These are phyloP conservation scores for Seira musarum DNA, from an alignment of 2,888 invertebrate genomes.

Conservation along the genomic window DNA sequence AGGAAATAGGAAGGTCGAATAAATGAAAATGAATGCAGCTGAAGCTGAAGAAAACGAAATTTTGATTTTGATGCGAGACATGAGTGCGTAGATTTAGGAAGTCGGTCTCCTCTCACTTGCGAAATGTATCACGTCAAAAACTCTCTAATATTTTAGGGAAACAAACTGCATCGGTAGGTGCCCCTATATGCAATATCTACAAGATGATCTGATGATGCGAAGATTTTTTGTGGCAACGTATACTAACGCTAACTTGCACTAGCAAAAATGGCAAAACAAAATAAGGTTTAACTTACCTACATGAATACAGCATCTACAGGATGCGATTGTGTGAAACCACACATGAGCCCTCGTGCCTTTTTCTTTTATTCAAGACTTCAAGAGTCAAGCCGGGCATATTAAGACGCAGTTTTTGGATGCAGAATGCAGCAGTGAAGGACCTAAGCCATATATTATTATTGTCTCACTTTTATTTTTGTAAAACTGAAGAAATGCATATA, in stretches of 20 bases:
- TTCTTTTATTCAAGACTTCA: conserved; percentile 24
- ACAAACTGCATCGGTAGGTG: conserved; percentile 1
- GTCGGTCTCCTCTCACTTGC: conserved; percentile 5
- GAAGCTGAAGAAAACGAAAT: conserved; percentile 28
- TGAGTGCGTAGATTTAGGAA: conserved; percentile 54
- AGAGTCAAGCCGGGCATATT: conserved; percentile 32
- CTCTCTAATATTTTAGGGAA: not conserved
- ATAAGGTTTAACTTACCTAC: no score
- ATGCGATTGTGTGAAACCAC: not conserved
- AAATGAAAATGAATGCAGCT: conserved; percentile 21
- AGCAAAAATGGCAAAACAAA: not conserved
- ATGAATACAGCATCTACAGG: no score
- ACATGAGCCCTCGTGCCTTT: conserved; percentile 40
- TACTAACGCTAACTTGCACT: no score
- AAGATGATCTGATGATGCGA: no score
- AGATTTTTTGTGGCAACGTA: no score
- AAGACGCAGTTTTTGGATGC: not conserved
- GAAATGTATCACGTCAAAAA: not conserved
- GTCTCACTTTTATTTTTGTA: not conserved
- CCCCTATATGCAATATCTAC: not conserved
- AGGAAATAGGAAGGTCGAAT: conserved; percentile 48
- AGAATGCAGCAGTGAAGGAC: not conserved
- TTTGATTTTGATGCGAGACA: not conserved
- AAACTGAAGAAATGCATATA: not conserved
- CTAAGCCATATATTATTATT: not conserved